Evolutionary conservation across 1,140 invertebrate species (phyloP), one percentile per base, ranked within the genome.

Genomic region (Lordiphosa collinella): DNA sequence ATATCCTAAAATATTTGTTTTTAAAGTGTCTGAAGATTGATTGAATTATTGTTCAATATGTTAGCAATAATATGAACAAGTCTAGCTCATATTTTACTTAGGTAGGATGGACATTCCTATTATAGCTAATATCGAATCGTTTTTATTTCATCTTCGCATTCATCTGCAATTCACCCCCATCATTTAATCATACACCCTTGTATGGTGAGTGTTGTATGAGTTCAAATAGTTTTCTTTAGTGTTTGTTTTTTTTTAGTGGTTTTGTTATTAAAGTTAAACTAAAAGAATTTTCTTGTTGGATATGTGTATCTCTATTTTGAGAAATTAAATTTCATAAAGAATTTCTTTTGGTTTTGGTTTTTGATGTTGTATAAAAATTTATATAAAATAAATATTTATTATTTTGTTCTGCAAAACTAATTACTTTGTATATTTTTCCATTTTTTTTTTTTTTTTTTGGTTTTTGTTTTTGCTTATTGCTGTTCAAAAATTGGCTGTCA

Each of bases 351-450:
- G 38, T 29, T 12, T 50, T 55, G 43, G 18, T 11, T 55, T 14
- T 50, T 61, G 32, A 67, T 79, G 74, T 46, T 75, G 65, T 79
- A 79, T 79, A 79, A 80, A 78, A 79, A 52, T 79, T 65, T 79
- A 79, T 80, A 80, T 65, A 79, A 79, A 80, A 79, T 79, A 80
- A 80, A 80, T 67, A 44, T 50, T 66, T 48, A 60, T 67, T 67
- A 29, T 41, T 44, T 14, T 44, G 48, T 13, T 34, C 52, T 58
- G 64, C 61, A 64, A 76, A 67, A 76, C 66, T 70, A 66, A 70
- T 54, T 37, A 48, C 2, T 56, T 56, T 41, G 37, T 48, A 25
- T 54, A 48, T 57, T 32, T 43, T 31, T 43, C 43, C 29, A 35
- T 18, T 36, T 22, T 55, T 41, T 35, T 9, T 2, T 34, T 40